Conservation (phyloP, 2,113 vertebrate genomes). For the Corvus cornix region DNA sequence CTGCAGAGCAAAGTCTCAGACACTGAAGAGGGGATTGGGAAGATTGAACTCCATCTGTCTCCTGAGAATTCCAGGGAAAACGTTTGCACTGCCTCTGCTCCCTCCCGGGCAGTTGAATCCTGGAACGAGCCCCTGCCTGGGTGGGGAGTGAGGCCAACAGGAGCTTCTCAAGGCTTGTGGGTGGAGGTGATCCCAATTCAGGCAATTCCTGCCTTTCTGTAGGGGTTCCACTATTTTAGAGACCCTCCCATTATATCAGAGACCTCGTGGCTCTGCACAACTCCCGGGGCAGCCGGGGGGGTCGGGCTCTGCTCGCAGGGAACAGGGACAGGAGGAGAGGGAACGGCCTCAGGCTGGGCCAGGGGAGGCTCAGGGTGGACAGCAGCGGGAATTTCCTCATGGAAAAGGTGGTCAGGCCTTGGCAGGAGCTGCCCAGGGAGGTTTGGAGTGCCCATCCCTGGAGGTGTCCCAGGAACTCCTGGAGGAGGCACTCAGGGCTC, state of each 20-base stretch:
- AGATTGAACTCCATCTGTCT: fast-evolving
- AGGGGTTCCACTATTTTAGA: background rate
- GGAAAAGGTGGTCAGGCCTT: background rate
- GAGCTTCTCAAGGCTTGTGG: background rate
- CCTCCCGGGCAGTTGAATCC: fast-evolving
- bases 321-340: background rate
- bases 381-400: background rate
- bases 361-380: background rate
- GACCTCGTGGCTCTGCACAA: background rate
- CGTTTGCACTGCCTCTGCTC: background rate
- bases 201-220: background rate
- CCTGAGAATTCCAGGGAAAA: background rate
- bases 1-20: fast-evolving
- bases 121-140: background rate
- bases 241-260: background rate
- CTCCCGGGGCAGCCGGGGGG: fast-evolving
- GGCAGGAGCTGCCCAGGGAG: background rate
- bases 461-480: fast-evolving
- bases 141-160: fast-evolving
- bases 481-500: background rate
- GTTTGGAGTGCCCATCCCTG: background rate
- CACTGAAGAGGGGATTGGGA: fast-evolving
- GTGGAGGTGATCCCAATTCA: fast-evolving
- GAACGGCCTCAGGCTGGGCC: background rate
- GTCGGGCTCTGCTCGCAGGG: background rate